These are phyloP conservation scores for Acanthisitta chloris DNA, from an alignment of 2,113 vertebrate genomes.

Conservation along the genomic window DNA sequence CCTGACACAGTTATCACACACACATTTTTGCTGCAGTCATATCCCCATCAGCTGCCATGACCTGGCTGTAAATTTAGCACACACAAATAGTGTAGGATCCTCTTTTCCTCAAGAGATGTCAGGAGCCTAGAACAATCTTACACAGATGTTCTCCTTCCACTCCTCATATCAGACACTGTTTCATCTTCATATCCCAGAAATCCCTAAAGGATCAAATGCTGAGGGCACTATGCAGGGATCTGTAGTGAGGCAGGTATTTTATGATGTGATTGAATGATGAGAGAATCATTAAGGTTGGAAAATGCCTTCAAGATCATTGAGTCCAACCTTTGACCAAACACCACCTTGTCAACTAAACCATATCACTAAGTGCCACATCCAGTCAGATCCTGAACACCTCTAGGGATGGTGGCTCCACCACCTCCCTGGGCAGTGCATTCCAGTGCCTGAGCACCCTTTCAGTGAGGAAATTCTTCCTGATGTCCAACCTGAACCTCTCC, in stretches of 20 bases:
- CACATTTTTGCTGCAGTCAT: background rate
- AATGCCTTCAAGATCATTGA: background rate
- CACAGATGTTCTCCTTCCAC: background rate
- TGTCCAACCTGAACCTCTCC: background rate
- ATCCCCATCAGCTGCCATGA: background rate
- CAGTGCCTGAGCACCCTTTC: background rate
- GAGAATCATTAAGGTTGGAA: background rate
- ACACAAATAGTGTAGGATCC: background rate
- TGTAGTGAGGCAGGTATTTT: background rate
- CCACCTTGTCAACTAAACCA: background rate
- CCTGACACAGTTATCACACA: background rate
- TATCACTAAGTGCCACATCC: background rate
- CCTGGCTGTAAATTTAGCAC: background rate
- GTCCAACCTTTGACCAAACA: background rate
- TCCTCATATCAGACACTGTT: background rate
- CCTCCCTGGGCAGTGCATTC: background rate
- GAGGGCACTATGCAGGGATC: background rate
- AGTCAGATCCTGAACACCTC: background rate
- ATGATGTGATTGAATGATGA: background rate
- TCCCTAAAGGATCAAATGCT: background rate
- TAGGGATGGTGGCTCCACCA: background rate
- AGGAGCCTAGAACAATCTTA: background rate
- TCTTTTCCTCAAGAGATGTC: background rate
- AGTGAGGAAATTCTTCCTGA: rapidly evolving
- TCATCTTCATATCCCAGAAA: background rate